Evolutionary conservation across 2,797 vertebrate genomes (phyloP), one percentile per base, ranked within the genome.

Genomic region (Lithobates sylvaticus): DNA sequence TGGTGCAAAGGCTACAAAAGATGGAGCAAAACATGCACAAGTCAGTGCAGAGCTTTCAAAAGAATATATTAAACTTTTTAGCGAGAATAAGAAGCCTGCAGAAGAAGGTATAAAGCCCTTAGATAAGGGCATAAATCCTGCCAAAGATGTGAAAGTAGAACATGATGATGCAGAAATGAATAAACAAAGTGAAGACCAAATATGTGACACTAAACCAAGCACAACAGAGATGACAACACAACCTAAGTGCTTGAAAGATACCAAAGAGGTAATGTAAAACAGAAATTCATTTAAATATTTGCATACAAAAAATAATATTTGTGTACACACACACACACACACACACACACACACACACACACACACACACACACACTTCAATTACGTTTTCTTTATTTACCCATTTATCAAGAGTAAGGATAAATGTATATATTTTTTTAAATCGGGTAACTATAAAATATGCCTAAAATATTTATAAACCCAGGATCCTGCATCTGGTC

Each of bases 251-350:
- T 47, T 21, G 9, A 74, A 78, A 50, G 65, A 67, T 67, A 15
- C 10, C 67, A 78, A 47, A 75, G 42, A 78, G 81, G 81, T 87
- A 73, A 27, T 67, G 61, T 67, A 67, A 67, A 67, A 67, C 5
- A 10, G 16, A 54, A 54, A 54, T 54, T 16, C 50, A 18, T 54
- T 13, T 54, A 54, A 54, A 16, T 54, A 54, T 54, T 16, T 54
- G 13, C 0, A 13, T 13, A 18, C 16, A 18, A 16, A 54, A 61
- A 21, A 61, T 23, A 61, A 13, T 61, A 18, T 16, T 3, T 50
- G 13, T 10, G 9, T 12, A n/a, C n/a, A n/a, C n/a, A n/a, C n/a
- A n/a, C n/a, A n/a, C n/a, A n/a, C n/a, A n/a, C 0, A 47, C 54
- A 21, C 1, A 58, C 21, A 16, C 54, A 58, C 54, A 23, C 42